Conservation (phyloP, 1,140 invertebrate genomes). For the Hyphantria cunea region DNA sequence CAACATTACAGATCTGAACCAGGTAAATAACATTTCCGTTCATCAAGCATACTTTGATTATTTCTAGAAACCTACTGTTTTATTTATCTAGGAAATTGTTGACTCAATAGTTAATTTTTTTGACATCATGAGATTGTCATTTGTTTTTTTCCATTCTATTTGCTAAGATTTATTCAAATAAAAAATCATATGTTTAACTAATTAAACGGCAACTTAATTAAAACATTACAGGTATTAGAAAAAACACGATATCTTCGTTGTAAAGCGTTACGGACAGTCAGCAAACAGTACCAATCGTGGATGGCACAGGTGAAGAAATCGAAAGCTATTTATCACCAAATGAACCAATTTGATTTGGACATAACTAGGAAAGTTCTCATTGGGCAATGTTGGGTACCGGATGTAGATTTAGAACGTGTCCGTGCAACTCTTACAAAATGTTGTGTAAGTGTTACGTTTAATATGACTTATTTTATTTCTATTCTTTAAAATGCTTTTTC, state of each 20-base stretch:
- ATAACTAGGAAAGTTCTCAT: constrained; percentile 93
- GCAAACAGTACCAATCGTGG: constrained; percentile 92
- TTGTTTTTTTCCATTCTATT: too few species aligned
- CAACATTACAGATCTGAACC: constrained; percentile 92
- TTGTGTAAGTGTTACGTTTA: constrained; percentile 85
- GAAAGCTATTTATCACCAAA: constrained; percentile 87
- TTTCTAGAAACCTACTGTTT: too few species aligned
- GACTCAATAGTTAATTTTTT: too few species aligned
- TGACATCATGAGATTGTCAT: too few species aligned
- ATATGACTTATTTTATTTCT: background rate
- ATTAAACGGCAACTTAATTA: too few species aligned
- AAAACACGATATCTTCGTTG: constrained; percentile 95
- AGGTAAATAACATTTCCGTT: constrained; percentile 82
- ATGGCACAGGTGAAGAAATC: constrained; percentile 93
- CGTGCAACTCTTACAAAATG: constrained; percentile 91
- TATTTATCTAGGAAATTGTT: too few species aligned
- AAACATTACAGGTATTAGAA: constrained; percentile 83
- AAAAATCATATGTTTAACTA: too few species aligned
- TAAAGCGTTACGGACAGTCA: constrained; percentile 90
- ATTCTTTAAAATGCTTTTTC: background rate
- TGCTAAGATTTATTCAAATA: too few species aligned
- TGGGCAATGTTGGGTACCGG: constrained; percentile 95
- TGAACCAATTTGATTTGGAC: constrained; percentile 84
- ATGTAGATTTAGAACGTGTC: constrained; percentile 88
- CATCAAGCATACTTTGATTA: too few species aligned